Evolutionary conservation across 2,888 invertebrate species (phyloP).

Genomic region (Coleophora flavipennella): DNA sequence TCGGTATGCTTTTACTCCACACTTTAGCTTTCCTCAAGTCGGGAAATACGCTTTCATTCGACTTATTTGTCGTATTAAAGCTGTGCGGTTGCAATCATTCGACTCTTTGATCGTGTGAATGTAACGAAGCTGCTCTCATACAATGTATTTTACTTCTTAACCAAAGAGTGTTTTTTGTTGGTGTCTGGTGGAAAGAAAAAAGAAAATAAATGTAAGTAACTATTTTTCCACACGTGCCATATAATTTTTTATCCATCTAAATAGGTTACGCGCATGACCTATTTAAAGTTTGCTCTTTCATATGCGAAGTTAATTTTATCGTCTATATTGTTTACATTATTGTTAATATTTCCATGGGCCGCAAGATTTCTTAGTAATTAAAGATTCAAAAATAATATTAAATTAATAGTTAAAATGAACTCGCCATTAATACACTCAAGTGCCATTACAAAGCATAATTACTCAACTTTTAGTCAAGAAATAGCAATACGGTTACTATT

Average conservation of each 20-base stretch:
- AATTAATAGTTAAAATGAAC: conserved; percentile 2
- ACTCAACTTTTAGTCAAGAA: conserved; percentile 3
- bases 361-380: conserved; percentile 3
- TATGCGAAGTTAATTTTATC: conserved; percentile 3
- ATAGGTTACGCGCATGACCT: no score
- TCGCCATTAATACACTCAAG: conserved; percentile 2
- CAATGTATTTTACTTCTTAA: no score
- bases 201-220: no score
- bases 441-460: conserved; percentile 4
- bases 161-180: no score
- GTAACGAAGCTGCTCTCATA: not conserved
- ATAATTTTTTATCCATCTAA: no score
- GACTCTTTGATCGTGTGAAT: not conserved
- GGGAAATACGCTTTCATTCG: not conserved
- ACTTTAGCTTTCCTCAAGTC: not conserved
- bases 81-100: not conserved
- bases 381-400: conserved; percentile 1
- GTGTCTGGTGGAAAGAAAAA: no score
- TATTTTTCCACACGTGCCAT: no score
- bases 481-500: conserved; percentile 3
- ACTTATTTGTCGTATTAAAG: not conserved
- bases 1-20: not conserved
- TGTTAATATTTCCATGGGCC: conserved; percentile 5
- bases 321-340: conserved; percentile 3
- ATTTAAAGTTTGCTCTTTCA: no score